These are phyloP conservation scores for Anoplopoma fimbria DNA, from an alignment of 2,113 vertebrate genomes.

Conservation along the genomic window DNA sequence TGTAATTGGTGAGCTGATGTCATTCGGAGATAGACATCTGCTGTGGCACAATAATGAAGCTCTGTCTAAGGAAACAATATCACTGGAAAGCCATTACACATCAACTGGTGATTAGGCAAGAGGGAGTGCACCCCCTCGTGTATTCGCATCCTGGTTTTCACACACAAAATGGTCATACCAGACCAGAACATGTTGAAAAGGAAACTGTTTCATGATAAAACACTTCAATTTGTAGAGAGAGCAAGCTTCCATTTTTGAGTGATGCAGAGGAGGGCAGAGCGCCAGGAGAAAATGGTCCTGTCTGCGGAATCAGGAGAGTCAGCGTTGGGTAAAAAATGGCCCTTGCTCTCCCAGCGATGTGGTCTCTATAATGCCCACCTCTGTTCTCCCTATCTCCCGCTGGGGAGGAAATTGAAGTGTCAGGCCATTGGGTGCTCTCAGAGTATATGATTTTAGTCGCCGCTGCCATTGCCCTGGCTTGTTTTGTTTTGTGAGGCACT, in stretches of 20 bases:
- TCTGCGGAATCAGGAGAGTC: constrained; percentile 52
- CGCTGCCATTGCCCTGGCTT: constrained; percentile 59
- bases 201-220: constrained; percentile 40
- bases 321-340: constrained; percentile 67
- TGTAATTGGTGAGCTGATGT: constrained; percentile 80
- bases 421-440: constrained; percentile 67
- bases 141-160: constrained; percentile 36
- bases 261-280: constrained; percentile 42
- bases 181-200: constrained; percentile 41
- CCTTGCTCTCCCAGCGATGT: constrained; percentile 59
- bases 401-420: constrained; percentile 82
- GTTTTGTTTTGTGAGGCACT: constrained; percentile 62
- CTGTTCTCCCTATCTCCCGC: constrained; percentile 78
- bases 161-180: constrained; percentile 56
- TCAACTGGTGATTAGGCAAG: constrained; percentile 70
- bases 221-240: constrained; percentile 67
- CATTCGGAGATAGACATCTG: constrained; percentile 78
- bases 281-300: constrained; percentile 69
- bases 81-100: constrained; percentile 75
- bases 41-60: constrained; percentile 72
- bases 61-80: constrained; percentile 78
- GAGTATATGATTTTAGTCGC: constrained; percentile 74
- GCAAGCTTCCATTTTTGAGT: constrained; percentile 68
- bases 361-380: constrained; percentile 74
- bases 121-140: constrained; percentile 52